These are phyloP conservation scores for Tetragnatha montana DNA, from an alignment of 2,888 invertebrate species.

Conservation along the genomic window DNA sequence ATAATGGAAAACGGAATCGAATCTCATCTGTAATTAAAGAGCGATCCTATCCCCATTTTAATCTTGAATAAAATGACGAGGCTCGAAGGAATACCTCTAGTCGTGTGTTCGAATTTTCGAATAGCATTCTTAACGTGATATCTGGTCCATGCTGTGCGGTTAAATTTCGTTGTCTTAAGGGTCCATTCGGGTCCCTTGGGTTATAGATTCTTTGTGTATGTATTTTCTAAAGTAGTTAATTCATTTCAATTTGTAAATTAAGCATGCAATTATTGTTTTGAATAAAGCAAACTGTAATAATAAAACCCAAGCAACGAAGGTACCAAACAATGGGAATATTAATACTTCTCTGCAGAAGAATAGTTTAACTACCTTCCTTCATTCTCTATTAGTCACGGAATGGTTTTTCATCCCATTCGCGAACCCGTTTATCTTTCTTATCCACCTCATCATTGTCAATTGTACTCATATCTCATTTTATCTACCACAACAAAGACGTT, in stretches of 20 bases:
- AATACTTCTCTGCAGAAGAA: too few species aligned
- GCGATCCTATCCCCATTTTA: slow-evolving; percentile 3
- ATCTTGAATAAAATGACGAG: slow-evolving; percentile 25
- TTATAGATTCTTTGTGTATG: too few species aligned
- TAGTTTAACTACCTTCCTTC: too few species aligned
- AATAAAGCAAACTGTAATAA: background rate
- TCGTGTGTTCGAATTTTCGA: background rate
- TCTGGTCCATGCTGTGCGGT: slow-evolving; percentile 10
- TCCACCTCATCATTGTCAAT: too few species aligned
- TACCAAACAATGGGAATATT: too few species aligned
- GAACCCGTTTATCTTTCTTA: too few species aligned
- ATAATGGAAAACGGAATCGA: slow-evolving; percentile 8
- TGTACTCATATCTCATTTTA: too few species aligned
- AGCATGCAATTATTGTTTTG: background rate
- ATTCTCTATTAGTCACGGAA: too few species aligned
- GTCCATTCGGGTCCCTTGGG: background rate
- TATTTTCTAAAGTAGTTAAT: background rate
- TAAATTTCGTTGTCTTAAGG: background rate
- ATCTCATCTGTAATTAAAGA: slow-evolving; percentile 30
- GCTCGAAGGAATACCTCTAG: background rate
- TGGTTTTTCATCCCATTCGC: too few species aligned
- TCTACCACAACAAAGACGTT: too few species aligned
- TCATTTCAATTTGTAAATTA: background rate
- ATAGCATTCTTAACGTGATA: slow-evolving; percentile 32
- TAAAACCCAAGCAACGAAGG: background rate